A percentile compares a stretch with the other conserved stretches of the same genome.
Conservation (phyloP, 2,888 invertebrate species). For the Crioceris asparagi region DNA sequence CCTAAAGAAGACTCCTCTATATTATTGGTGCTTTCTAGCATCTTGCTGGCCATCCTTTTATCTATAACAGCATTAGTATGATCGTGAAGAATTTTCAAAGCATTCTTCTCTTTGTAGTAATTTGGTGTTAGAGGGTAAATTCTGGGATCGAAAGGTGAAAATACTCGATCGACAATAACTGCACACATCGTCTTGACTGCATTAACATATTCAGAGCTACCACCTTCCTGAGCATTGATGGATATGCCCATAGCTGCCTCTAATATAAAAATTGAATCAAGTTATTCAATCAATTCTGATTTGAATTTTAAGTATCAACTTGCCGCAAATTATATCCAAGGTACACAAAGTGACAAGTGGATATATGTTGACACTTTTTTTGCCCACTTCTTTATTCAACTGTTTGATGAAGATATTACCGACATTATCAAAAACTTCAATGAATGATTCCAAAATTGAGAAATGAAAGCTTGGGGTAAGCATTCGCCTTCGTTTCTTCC, state of each 20-base stretch:
- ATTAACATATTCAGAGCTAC: not conserved
- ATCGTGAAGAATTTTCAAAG: slow-evolving; percentile 21
- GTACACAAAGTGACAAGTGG: slow-evolving; percentile 50
- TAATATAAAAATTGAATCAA: too few species aligned
- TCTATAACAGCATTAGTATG: slow-evolving; percentile 13
- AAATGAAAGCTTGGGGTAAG: slow-evolving; percentile 73
- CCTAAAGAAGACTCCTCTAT: slow-evolving; percentile 32
- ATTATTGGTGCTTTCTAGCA: not conserved
- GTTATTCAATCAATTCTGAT: too few species aligned
- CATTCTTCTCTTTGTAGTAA: slow-evolving; percentile 41
- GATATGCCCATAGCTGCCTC: slow-evolving; percentile 5
- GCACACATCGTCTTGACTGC: slow-evolving; percentile 2
- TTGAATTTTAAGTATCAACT: too few species aligned
- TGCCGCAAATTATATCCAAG: slow-evolving; percentile 53
- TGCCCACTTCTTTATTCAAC: slow-evolving; percentile 35
- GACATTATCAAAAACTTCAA: slow-evolving; percentile 57
- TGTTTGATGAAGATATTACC: slow-evolving; percentile 46
- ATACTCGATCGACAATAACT: too few species aligned
- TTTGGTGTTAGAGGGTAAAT: slow-evolving; percentile 37
- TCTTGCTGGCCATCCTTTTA: slow-evolving; percentile 35
- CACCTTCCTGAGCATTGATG: not conserved
- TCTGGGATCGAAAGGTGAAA: slow-evolving; percentile 36
- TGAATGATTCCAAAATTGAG: slow-evolving; percentile 60
- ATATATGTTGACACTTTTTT: slow-evolving; percentile 47
- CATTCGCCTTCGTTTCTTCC: slow-evolving; percentile 58